Evolutionary conservation across 2,797 vertebrate species (phyloP), one percentile per base, ranked within the genome.

Genomic region (Acropternis orthonyx): DNA sequence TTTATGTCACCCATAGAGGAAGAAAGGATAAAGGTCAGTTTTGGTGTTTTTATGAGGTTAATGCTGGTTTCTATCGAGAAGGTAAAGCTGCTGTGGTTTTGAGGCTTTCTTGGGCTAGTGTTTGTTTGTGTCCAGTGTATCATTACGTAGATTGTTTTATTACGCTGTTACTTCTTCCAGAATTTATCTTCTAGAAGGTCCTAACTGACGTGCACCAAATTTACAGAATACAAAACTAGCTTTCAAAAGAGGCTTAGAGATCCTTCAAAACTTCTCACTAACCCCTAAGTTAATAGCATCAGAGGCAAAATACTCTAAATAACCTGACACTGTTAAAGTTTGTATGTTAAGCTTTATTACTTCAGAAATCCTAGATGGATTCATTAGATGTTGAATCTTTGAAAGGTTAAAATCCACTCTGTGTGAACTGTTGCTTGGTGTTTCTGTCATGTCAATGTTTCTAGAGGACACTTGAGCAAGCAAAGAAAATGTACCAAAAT

Each of bases 211-310:
- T 59, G 43, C 6, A 59, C 59, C 37, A 27, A 52, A 94, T 92
- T 37, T 86, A 86, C 59, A 77, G 27, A 49, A 43, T 72, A 87
- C 37, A 88, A 81, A 95, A 75, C 34, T 84, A 54, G 79, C 74
- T 95, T 92, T 92, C 26, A 37, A 88, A 96, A 93, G 32, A 58
- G 37, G 37, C 37, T 37, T 93, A 76, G 71, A 73, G 37, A 89
- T 94, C 58, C 76, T 85, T 97, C 73, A 93, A 32, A 76, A 92
- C 96, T 92, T 97, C 82, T 96, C 59, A 85, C 92, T 96, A 98
- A 97, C 92, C 95, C 97, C 96, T 97, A 93, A 93, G 27, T 91
- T 93, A 92, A 95, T 78, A 96, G 51, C 52, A 85, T 94, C 71
- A 89, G 93, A 95, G 71, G 21, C 54, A 92, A 95, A 95, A 69